These are phyloP conservation scores for Scolanthus callimorphus DNA, from an alignment of 92 coral and sea anemone genomes.

Conservation along the genomic window DNA sequence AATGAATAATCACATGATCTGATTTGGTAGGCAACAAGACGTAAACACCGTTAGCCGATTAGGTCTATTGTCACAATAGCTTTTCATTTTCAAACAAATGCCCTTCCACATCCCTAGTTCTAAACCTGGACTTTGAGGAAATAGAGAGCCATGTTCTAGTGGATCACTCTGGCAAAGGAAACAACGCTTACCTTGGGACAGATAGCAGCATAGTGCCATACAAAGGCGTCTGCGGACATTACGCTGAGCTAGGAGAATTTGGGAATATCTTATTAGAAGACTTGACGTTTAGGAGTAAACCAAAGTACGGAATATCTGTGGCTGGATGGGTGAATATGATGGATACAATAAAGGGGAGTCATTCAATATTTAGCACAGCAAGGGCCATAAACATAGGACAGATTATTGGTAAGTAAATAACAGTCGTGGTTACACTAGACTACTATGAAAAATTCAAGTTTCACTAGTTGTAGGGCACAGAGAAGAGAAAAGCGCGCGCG, in stretches of 20 bases:
- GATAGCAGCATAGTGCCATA: slow-evolving; percentile 65
- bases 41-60: too few species aligned
- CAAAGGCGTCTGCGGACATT: slow-evolving; percentile 78
- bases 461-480: too few species aligned
- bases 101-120: slow-evolving; percentile 52
- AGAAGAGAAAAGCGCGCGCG: too few species aligned
- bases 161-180: slow-evolving; percentile 85
- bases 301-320: slow-evolving; percentile 71
- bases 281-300: slow-evolving; percentile 81
- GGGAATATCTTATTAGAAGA: slow-evolving; percentile 87
- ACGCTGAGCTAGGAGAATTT: slow-evolving; percentile 69
- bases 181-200: slow-evolving; percentile 85
- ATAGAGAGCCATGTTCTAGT: slow-evolving; percentile 64
- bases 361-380: slow-evolving; percentile 90
- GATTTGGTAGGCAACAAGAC: too few species aligned
- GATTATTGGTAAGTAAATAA: slow-evolving; percentile 46
- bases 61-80: too few species aligned
- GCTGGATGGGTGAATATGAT: slow-evolving; percentile 84
- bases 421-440: too few species aligned
- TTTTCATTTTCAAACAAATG: too few species aligned
- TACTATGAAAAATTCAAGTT: too few species aligned
- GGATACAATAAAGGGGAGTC: slow-evolving; percentile 66
- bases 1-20: too few species aligned
- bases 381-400: slow-evolving; percentile 62
- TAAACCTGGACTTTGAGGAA: slow-evolving; percentile 75